phyloP scores from a whole-genome alignment of 2,888 invertebrate genomes.

The Thecophora atra region DNA sequence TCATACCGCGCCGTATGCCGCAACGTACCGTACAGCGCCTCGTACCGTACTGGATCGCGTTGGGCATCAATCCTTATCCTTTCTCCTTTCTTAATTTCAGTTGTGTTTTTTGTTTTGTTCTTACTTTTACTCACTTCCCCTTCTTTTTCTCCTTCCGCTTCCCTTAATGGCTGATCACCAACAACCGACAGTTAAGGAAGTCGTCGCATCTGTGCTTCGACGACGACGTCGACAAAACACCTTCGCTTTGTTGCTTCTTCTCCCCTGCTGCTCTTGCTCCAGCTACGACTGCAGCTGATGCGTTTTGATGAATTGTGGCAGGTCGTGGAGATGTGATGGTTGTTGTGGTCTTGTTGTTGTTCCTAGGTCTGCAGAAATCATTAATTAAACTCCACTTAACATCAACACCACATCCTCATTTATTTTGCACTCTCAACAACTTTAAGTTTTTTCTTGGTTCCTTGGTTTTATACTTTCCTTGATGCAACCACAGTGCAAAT shows the following conservation, averaged over 20 bases:
- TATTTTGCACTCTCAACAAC: constrained; percentile 43
- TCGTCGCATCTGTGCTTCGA: constrained; percentile 21
- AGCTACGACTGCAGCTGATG: constrained; percentile 22
- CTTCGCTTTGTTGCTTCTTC: constrained; percentile 9
- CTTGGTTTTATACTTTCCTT: background rate
- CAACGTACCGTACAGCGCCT: too few species aligned
- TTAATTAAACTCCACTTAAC: constrained; percentile 64
- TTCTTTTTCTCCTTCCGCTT: background rate
- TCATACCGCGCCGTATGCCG: too few species aligned
- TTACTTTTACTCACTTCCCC: background rate
- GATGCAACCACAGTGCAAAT: background rate
- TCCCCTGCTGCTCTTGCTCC: constrained; percentile 13
- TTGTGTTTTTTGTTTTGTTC: too few species aligned
- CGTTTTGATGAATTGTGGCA: constrained; percentile 48
- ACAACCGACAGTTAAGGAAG: constrained; percentile 12
- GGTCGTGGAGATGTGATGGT: constrained; percentile 36
- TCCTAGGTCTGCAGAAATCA: constrained; percentile 53
- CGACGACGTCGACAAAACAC: background rate
- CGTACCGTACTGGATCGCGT: too few species aligned
- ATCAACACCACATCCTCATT: constrained; percentile 64
- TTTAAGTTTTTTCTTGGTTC: background rate
- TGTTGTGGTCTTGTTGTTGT: constrained; percentile 16
- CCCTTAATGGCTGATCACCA: background rate
- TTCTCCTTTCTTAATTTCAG: too few species aligned
- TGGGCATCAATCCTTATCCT: too few species aligned